Percentiles rank a stretch among this genome's conserved stretches.
These are phyloP conservation scores for Momotus momota DNA, from an alignment of 2,797 vertebrate genomes.

Conservation along the genomic window DNA sequence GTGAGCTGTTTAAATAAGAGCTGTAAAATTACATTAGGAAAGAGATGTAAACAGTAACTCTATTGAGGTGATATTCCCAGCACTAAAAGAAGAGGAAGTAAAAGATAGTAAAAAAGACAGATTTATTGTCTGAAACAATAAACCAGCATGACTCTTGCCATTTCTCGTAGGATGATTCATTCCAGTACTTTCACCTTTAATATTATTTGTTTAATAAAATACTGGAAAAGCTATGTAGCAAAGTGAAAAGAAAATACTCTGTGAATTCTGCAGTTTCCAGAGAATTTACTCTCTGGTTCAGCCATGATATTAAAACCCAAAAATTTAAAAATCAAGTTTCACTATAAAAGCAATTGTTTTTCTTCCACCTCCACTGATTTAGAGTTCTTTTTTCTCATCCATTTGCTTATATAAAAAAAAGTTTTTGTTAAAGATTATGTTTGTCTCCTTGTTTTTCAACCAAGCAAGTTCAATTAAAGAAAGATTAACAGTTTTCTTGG, in stretches of 20 bases:
- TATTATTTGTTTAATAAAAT: background rate
- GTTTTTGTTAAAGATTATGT: background rate
- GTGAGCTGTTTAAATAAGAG: background rate
- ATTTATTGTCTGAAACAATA: background rate
- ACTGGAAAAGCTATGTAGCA: background rate
- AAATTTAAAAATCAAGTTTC: background rate
- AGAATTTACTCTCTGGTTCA: background rate
- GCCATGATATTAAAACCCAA: background rate
- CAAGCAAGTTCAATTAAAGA: background rate
- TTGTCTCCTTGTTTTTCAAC: background rate
- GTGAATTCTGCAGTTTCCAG: background rate
- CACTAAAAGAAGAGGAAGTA: background rate
- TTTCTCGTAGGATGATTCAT: background rate
- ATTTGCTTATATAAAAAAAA: background rate
- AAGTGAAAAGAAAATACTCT: background rate
- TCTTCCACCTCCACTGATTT: rapidly evolving
- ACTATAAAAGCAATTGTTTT: background rate
- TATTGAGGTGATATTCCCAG: background rate
- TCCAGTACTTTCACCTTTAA: background rate
- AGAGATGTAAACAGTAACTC: background rate
- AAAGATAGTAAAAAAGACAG: background rate
- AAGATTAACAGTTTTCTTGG: background rate
- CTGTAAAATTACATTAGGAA: background rate
- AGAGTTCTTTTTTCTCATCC: background rate
- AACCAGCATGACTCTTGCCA: background rate